Evolutionary conservation across 2,113 vertebrate genomes (phyloP).

Genomic region (Trachemys scripta): DNA sequence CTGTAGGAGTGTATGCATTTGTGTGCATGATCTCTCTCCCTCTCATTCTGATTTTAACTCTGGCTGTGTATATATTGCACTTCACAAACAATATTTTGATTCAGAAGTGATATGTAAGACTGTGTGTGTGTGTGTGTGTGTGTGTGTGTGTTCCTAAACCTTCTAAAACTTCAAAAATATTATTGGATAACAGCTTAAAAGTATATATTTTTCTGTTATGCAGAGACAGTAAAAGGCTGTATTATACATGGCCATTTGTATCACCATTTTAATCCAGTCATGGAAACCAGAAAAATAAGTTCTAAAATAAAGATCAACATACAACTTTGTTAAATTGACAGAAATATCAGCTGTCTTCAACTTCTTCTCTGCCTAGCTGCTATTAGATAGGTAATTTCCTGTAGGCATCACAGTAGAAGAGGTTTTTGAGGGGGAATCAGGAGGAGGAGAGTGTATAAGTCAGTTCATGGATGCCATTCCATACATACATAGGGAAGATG

Average conservation of each 20-base stretch:
- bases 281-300: background rate
- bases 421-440: background rate
- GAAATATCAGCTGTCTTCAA: background rate
- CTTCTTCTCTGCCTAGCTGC: background rate
- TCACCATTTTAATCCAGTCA: background rate
- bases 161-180: background rate
- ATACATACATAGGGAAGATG: background rate
- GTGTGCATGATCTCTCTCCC: rapidly evolving
- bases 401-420: background rate
- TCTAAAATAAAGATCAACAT: background rate
- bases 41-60: conserved; percentile 5
- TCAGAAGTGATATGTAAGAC: background rate
- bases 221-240: background rate
- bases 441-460: background rate
- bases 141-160: background rate
- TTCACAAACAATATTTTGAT: background rate
- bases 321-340: background rate
- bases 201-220: background rate
- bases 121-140: background rate
- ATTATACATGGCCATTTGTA: background rate
- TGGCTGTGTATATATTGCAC: background rate
- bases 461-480: background rate
- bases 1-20: background rate
- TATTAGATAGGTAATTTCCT: background rate
- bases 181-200: background rate